Conservation (phyloP, 2,888 invertebrate genomes). For the Ceriagrion tenellum region DNA sequence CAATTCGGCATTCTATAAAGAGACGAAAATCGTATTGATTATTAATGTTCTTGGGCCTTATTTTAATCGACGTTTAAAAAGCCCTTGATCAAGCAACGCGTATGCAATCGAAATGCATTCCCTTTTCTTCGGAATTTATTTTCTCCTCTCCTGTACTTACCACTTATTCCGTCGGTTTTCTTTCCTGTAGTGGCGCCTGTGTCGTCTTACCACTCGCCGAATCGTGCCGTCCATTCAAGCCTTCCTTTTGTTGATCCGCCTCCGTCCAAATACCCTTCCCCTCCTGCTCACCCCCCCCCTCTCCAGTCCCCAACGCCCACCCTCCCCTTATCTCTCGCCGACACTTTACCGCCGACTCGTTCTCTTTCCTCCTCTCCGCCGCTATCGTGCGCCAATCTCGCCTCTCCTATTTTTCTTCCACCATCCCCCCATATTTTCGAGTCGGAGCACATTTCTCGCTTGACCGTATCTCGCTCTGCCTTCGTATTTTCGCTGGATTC, state of each 20-base stretch:
- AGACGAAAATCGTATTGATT: no score
- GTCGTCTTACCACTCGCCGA: neutral
- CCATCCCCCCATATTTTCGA: neutral
- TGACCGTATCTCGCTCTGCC: neutral
- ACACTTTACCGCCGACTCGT: neutral
- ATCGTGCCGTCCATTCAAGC: neutral
- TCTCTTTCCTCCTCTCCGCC: neutral
- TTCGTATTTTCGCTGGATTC: neutral
- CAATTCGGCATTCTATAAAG: no score
- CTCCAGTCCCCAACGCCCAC: no score
- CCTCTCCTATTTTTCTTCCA: neutral
- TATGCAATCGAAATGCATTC: neutral
- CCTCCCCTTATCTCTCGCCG: neutral
- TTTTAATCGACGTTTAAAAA: no score
- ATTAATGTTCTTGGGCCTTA: no score
- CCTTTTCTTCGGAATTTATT: neutral
- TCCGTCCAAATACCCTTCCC: no score
- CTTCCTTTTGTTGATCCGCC: neutral
- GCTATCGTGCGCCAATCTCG: neutral
- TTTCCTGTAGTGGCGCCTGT: neutral
- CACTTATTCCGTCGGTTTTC: neutral
- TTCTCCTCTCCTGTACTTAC: neutral
- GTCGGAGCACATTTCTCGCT: neutral
- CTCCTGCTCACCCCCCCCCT: no score
- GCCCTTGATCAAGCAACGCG: neutral